These are phyloP conservation scores for Nemoura dubitans DNA, from an alignment of 2,888 invertebrate species.

Conservation along the genomic window DNA sequence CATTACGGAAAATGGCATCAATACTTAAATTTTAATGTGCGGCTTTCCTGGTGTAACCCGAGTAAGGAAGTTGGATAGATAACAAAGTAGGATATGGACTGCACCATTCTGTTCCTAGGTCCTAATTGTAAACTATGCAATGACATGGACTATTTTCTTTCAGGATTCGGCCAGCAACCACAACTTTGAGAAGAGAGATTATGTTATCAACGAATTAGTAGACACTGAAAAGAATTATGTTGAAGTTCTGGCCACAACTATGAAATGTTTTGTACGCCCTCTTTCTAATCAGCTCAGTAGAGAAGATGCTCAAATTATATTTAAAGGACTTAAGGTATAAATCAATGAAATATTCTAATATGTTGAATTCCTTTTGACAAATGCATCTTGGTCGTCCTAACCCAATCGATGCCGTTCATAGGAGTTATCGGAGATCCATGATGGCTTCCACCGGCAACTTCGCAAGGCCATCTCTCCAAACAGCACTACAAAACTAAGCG, in stretches of 20 bases:
- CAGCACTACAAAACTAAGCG: constrained; percentile 72
- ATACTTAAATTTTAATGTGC: neutral
- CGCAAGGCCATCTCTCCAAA: constrained; percentile 72
- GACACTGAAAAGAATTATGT: constrained; percentile 98
- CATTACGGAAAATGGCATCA: too few species aligned
- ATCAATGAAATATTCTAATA: neutral
- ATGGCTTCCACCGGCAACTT: constrained; percentile 83
- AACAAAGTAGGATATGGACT: neutral
- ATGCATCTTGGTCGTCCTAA: neutral
- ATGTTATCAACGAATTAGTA: constrained; percentile 90
- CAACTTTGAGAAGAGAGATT: constrained; percentile 84
- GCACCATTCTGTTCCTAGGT: neutral
- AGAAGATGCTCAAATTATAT: constrained; percentile 82
- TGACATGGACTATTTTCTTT: constrained; percentile 27
- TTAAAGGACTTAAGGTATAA: constrained; percentile 86
- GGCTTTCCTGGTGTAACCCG: neutral
- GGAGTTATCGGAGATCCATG: constrained; percentile 88
- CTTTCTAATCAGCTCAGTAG: constrained; percentile 72
- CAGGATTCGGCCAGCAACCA: constrained; percentile 56
- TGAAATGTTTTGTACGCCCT: constrained; percentile 81
- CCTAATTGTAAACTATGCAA: neutral
- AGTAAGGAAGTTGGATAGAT: neutral
- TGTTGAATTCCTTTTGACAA: neutral
- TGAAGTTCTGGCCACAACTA: constrained; percentile 87
- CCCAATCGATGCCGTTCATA: constrained; percentile 57